Evolutionary conservation across 2,113 vertebrate species (phyloP), one percentile per base, ranked within the genome.

Genomic region (Probosciger aterrimus): DNA sequence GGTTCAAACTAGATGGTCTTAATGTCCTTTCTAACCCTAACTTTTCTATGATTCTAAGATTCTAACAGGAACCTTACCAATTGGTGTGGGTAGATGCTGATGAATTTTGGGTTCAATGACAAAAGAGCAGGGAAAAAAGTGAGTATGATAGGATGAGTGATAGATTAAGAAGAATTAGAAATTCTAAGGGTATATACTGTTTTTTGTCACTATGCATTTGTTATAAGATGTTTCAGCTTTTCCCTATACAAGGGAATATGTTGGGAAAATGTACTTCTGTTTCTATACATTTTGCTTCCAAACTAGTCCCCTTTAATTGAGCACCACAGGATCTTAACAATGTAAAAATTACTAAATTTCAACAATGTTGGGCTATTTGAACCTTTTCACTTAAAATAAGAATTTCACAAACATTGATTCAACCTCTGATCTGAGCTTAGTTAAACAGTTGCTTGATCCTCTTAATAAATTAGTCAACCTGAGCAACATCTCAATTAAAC

Each of bases 401-500:
- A 77, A 71, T 77, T 81, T 83, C 33, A 80, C 30, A 88, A 78
- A 75, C 55, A 46, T 70, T 78, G 30, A 68, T 91, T 77, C 53
- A 67, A 52, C 15, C 35, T 39, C 44, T 83, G 30, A 44, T 67
- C 41, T 59, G 52, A 91, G 9, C 22, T 93, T 41, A 86, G 23
- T 78, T 96, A 73, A 81, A 82, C 5, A 13, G 25, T n/a, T 85
- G 27, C 23, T 86, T 90, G 49, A 44, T 82, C 64, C 5, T 64
- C 44, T 65, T 65, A 50, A 33, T 43, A 92, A 81, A 88, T 86
- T 73, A 4, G 41, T 84, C 62, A 92, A 78, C 25, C 35, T 82
- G 77, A 95, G 68, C 31, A 82, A 70, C 57, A 65, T 82, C 65
- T 92, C 57, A 91, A 37, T 88, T 88, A 94, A 93, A 57, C 37